A percentile compares a stretch with the other conserved stretches of the same genome.
These are phyloP conservation scores for Megathymus violae DNA, from an alignment of 1,140 invertebrate genomes.

Conservation along the genomic window DNA sequence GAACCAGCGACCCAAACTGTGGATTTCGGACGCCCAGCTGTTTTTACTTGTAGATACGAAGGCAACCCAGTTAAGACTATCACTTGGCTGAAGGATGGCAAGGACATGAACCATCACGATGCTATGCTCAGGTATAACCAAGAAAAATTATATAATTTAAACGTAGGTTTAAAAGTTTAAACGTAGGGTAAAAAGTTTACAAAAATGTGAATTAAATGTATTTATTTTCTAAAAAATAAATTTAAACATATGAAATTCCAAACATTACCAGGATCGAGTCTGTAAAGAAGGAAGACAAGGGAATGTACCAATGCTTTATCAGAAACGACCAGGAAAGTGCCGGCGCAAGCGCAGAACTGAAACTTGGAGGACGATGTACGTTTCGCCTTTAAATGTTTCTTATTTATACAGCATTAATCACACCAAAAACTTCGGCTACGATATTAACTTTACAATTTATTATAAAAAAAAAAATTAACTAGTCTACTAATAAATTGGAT, in stretches of 20 bases:
- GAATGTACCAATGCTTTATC: conserved; percentile 99
- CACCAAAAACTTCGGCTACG: too few relatives aligned
- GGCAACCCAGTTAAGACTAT: conserved; percentile 95
- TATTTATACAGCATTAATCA: too few relatives aligned
- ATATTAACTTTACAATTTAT: too few relatives aligned
- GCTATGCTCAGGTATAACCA: conserved; percentile 85
- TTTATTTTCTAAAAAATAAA: too few relatives aligned
- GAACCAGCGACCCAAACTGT: conserved; percentile 95
- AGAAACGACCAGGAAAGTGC: conserved; percentile 97
- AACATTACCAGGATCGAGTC: conserved; percentile 94
- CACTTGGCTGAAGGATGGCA: conserved; percentile 96
- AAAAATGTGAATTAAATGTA: conserved; percentile 2
- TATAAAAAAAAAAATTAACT: too few relatives aligned
- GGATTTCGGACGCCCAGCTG: conserved; percentile 95
- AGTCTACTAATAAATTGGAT: too few relatives aligned
- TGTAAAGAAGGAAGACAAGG: conserved; percentile 97
- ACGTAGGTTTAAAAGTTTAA: too few relatives aligned
- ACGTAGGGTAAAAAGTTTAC: too few relatives aligned
- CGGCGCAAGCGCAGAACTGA: conserved; percentile 95
- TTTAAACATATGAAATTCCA: too few relatives aligned
- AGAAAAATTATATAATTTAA: neutral
- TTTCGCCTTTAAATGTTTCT: conserved; percentile 43
- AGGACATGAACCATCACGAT: conserved; percentile 91
- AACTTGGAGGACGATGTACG: conserved; percentile 95
- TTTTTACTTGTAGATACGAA: conserved; percentile 94